Evolutionary conservation across 2,888 invertebrate genomes (phyloP).

Genomic region (Drosophila affinis): DNA sequence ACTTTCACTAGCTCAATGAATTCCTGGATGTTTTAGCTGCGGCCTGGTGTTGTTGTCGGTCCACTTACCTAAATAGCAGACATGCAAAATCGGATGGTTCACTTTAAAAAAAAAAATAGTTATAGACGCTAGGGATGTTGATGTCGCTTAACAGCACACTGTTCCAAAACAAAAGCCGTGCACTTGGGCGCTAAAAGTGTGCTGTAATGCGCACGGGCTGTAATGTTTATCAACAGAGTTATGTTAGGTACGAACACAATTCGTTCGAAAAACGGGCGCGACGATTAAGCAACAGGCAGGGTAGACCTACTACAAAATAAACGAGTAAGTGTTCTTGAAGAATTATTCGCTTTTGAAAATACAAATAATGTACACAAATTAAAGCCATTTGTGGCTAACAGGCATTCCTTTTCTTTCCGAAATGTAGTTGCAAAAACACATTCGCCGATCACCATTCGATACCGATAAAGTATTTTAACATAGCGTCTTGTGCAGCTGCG

Average conservation of each 20-base stretch:
- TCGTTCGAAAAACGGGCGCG: not conserved
- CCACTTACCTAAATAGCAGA: conserved; percentile 28
- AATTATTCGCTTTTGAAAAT: not conserved
- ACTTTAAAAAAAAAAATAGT: conserved; percentile 21
- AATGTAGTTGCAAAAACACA: not conserved
- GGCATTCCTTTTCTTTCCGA: not conserved
- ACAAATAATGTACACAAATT: not conserved
- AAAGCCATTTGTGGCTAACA: not conserved
- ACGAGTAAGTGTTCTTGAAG: no score
- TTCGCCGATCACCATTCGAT: not conserved
- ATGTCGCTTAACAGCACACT: conserved; percentile 25
- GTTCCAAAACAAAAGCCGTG: conserved; percentile 1
- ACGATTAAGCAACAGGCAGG: not conserved
- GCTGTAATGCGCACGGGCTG: conserved; percentile 18
- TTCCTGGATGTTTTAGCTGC: not conserved
- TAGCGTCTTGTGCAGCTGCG: no score
- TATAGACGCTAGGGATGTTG: conserved; percentile 38
- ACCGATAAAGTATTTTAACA: not conserved
- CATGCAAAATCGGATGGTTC: conserved; percentile 17
- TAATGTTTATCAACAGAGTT: not conserved
- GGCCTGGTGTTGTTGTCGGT: not conserved
- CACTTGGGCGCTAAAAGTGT: conserved; percentile 1
- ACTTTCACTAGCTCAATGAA: not conserved
- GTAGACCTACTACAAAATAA: not conserved
- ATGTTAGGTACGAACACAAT: not conserved